Conservation (phyloP, 1,140 invertebrate species). For the Drusus annulatus region DNA sequence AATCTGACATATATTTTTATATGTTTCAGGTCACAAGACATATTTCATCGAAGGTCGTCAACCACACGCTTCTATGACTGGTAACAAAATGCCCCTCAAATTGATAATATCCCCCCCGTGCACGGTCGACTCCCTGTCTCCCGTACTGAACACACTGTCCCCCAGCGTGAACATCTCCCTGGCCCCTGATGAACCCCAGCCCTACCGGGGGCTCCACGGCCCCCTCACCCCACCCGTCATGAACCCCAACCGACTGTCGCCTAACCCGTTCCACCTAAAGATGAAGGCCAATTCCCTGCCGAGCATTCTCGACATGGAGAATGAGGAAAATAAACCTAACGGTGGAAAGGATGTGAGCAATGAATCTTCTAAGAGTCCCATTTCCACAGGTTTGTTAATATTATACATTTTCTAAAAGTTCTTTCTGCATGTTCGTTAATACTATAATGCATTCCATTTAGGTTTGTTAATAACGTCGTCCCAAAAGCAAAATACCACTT, state of each 20-base stretch:
- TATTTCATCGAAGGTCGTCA: conserved; percentile 80
- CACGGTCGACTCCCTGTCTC: conserved; percentile 62
- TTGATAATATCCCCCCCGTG: conserved; percentile 74
- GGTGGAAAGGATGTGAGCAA: conserved; percentile 61
- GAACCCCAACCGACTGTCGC: conserved; percentile 72
- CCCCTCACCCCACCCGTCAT: conserved; percentile 59
- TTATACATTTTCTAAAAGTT: neutral
- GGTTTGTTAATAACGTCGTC: no score
- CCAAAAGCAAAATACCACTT: no score
- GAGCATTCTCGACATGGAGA: conserved; percentile 84
- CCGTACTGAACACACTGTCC: neutral
- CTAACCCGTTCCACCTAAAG: conserved; percentile 73
- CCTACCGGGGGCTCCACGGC: conserved; percentile 4
- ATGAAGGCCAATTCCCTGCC: conserved; percentile 83
- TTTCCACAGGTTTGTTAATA: conserved; percentile 68
- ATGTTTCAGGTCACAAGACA: conserved; percentile 80
- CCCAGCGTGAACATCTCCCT: conserved; percentile 48
- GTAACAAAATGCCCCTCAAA: conserved; percentile 66
- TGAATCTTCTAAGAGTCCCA: conserved; percentile 73
- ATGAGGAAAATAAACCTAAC: conserved; percentile 72
- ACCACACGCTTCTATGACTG: conserved; percentile 65
- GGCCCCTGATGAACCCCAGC: conserved; percentile 13
- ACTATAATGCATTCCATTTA: no score
- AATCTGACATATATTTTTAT: neutral
- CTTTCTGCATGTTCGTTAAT: no score